A percentile compares a stretch with the other conserved stretches of the same genome.
phyloP scores from a whole-genome alignment of 2,888 invertebrate species.

The Ceramica pisi region DNA sequence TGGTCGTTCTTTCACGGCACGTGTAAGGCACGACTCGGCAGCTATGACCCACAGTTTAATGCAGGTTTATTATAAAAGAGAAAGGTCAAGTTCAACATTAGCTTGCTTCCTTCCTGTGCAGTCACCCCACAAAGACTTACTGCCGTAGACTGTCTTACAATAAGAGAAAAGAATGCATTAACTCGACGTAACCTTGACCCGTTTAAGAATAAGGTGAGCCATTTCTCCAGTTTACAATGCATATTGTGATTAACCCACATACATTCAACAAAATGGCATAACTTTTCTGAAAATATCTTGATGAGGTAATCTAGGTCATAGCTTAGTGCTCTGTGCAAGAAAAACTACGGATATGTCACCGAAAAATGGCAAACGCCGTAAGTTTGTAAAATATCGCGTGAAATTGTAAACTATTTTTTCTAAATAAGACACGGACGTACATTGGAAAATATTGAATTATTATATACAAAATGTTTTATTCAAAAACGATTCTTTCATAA shows the following conservation, averaged over 20 bases:
- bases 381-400: too few species aligned
- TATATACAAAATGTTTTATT: too few species aligned
- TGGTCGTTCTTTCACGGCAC: too few species aligned
- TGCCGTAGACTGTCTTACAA: not conserved
- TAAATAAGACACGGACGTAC: too few species aligned
- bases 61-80: not conserved
- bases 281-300: not conserved
- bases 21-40: too few species aligned
- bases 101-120: not conserved
- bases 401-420: too few species aligned
- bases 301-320: not conserved
- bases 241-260: not conserved
- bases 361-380: too few species aligned
- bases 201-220: not conserved
- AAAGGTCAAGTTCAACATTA: slow-evolving; percentile 4
- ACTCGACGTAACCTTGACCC: slow-evolving; percentile 19
- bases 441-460: too few species aligned
- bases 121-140: not conserved
- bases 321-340: too few species aligned
- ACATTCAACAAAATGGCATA: not conserved
- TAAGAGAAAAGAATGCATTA: slow-evolving; percentile 32
- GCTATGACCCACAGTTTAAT: not conserved
- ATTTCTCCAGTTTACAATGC: not conserved
- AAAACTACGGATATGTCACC: too few species aligned
- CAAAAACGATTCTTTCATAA: too few species aligned